Percentiles rank a stretch among this genome's conserved stretches.
phyloP scores from a whole-genome alignment of 2,888 invertebrate genomes.

The Hypsopygia costalis region DNA sequence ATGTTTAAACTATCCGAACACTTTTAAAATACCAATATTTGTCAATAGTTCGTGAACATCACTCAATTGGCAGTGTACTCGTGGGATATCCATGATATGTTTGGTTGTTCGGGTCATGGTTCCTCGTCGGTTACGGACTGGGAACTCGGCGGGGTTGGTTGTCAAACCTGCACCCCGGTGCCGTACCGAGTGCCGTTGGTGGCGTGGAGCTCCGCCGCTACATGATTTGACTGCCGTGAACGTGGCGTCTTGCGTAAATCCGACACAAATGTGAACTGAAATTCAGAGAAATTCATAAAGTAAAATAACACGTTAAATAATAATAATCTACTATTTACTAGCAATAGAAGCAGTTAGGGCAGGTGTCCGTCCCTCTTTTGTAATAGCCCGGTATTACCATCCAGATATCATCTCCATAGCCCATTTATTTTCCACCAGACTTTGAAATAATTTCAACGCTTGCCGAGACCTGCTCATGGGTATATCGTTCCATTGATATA shows the following conservation, averaged over 20 bases:
- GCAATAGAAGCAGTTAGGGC: no score
- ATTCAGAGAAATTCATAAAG: slow-evolving; percentile 15
- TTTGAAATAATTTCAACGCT: no score
- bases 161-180: slow-evolving; percentile 68
- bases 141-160: slow-evolving; percentile 42
- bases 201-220: slow-evolving; percentile 59
- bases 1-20: no score
- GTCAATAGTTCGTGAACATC: neutral
- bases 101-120: slow-evolving; percentile 47
- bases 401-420: no score
- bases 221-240: slow-evolving; percentile 35
- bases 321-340: no score
- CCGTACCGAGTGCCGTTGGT: slow-evolving; percentile 57
- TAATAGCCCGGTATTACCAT: no score
- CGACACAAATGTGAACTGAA: slow-evolving; percentile 66
- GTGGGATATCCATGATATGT: slow-evolving; percentile 68
- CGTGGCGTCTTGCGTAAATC: slow-evolving; percentile 60
- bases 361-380: no score
- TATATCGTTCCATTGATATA: no score
- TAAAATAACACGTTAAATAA: no score
- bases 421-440: no score
- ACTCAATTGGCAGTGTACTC: slow-evolving; percentile 37
- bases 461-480: no score
- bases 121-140: slow-evolving; percentile 39
- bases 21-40: slow-evolving; percentile 19